These are phyloP conservation scores for Cossypha dichroa DNA, from an alignment of 2,797 vertebrate genomes.

Conservation along the genomic window DNA sequence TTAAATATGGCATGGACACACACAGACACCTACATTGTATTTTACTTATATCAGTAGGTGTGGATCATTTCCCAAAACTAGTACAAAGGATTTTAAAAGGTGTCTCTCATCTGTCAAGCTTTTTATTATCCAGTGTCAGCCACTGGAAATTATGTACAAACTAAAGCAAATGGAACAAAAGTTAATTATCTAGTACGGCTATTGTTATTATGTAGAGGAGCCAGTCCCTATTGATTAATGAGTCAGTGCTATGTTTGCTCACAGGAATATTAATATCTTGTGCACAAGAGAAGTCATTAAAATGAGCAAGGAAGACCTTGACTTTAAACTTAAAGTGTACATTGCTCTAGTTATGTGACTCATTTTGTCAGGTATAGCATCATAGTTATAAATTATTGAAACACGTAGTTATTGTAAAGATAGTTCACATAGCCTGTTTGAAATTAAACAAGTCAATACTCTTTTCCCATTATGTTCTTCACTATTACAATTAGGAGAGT, in stretches of 20 bases:
- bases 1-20: conserved; percentile 55
- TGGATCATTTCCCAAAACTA: conserved; percentile 31
- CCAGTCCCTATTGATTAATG: conserved; percentile 88
- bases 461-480: conserved; percentile 35
- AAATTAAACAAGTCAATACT: conserved; percentile 56
- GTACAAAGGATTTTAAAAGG: conserved; percentile 50
- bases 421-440: conserved; percentile 41
- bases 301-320: conserved; percentile 85
- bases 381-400: conserved; percentile 67
- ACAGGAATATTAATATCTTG: conserved; percentile 85
- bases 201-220: conserved; percentile 74
- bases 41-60: conserved; percentile 9
- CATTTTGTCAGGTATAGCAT: conserved; percentile 66
- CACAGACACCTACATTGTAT: neutral
- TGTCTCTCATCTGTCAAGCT: conserved; percentile 41
- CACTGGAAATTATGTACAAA: conserved; percentile 79
- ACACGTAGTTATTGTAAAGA: conserved; percentile 52
- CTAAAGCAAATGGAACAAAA: conserved; percentile 77
- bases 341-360: conserved; percentile 55
- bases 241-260: conserved; percentile 84
- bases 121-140: conserved; percentile 70
- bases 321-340: conserved; percentile 75
- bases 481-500: conserved; percentile 11
- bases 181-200: conserved; percentile 80
- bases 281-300: conserved; percentile 85